These are phyloP conservation scores for Saturnia pavonia DNA, from an alignment of 2,888 invertebrate genomes.

Conservation along the genomic window DNA sequence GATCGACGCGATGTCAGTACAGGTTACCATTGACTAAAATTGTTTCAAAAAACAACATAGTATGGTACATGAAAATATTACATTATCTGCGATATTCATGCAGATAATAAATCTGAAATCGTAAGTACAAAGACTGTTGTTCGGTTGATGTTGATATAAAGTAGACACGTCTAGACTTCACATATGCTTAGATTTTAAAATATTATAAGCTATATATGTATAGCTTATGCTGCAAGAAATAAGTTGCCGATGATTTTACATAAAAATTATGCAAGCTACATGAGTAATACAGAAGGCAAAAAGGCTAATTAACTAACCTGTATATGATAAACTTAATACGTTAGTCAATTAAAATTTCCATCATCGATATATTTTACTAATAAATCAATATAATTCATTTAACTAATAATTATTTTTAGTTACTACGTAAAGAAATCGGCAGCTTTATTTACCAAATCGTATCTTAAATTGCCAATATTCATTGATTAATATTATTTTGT, in stretches of 20 bases:
- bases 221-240: neutral
- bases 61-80: neutral
- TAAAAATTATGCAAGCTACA: neutral
- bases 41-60: neutral
- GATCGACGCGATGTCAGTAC: too few relatives aligned
- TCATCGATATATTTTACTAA: too few relatives aligned
- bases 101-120: neutral
- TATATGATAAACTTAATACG: too few relatives aligned
- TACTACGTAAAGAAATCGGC: too few relatives aligned
- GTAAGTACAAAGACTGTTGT: neutral
- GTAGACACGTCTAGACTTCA: neutral
- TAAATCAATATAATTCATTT: neutral
- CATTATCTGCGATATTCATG: neutral
- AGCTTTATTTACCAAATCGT: neutral
- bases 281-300: too few relatives aligned
- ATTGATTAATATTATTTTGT: slow-evolving; percentile 33
- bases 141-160: neutral
- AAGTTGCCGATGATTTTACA: neutral
- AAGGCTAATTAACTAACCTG: too few relatives aligned
- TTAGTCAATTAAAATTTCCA: too few relatives aligned
- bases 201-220: neutral
- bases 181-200: neutral
- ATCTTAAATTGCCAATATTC: neutral
- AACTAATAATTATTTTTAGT: neutral
- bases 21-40: too few relatives aligned